Conservation (phyloP, 2,113 vertebrate species). For the Lethenteron camtschaticum region DNA sequence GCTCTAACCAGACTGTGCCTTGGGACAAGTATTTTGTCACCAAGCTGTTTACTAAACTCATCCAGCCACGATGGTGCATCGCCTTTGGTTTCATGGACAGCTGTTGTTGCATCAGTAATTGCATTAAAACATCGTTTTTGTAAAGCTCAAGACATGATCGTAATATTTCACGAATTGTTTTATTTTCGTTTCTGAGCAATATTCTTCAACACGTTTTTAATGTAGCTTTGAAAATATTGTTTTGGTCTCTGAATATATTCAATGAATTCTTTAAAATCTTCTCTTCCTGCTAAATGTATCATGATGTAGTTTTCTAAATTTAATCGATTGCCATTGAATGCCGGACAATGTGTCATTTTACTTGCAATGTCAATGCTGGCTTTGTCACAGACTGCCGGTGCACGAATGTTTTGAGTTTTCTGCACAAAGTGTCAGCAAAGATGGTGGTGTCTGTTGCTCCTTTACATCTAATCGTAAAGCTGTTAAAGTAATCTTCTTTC, state of each 20-base stretch:
- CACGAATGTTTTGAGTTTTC: constrained; percentile 19
- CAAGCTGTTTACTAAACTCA: too few relatives aligned
- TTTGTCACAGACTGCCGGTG: constrained; percentile 3
- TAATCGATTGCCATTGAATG: constrained; percentile 18
- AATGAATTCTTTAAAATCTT: too few relatives aligned
- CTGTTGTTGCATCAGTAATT: constrained; percentile 10
- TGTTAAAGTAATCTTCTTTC: constrained; percentile 20
- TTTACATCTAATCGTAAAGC: constrained; percentile 22
- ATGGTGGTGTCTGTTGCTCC: constrained; percentile 20
- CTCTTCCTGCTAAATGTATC: constrained; percentile 24
- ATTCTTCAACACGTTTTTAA: constrained; percentile 3
- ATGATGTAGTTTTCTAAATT: constrained; percentile 30
- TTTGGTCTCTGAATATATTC: too few relatives aligned
- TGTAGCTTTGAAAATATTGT: too few relatives aligned
- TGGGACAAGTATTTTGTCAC: too few relatives aligned
- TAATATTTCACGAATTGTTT: constrained; percentile 11
- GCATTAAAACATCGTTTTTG: constrained; percentile 12
- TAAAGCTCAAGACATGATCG: constrained; percentile 7
- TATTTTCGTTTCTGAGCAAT: constrained; percentile 12
- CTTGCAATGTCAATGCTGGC: constrained; percentile 15
- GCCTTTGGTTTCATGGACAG: constrained; percentile 12
- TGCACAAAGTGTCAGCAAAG: constrained; percentile 23
- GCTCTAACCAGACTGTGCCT: too few relatives aligned
- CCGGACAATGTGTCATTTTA: constrained; percentile 19
- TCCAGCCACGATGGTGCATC: constrained; percentile 4